A percentile compares a stretch with the other conserved stretches of the same genome.
Evolutionary conservation across 2,797 vertebrate genomes (phyloP).

Genomic region (Chaunax sp.): DNA sequence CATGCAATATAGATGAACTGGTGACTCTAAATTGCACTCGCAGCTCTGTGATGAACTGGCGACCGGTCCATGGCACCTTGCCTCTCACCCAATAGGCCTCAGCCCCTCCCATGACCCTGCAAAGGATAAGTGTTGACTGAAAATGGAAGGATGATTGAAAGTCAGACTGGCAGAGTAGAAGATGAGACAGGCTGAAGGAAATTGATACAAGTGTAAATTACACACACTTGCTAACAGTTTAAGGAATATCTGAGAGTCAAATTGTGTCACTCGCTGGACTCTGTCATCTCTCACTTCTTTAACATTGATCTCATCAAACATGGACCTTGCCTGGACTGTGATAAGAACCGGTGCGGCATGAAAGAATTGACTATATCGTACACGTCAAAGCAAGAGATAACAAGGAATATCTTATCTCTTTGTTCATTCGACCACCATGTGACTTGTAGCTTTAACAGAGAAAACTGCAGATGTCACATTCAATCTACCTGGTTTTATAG

Average conservation of each 20-base stretch:
- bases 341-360: slow-evolving; percentile 45
- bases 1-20: no score
- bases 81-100: no score
- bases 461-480: neutral
- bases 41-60: no score
- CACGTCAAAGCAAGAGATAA: slow-evolving; percentile 54
- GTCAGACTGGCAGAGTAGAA: neutral
- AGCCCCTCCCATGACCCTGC: no score
- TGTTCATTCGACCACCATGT: slow-evolving; percentile 25
- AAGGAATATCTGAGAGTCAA: neutral
- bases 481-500: neutral
- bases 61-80: no score
- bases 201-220: neutral
- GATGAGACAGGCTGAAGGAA: neutral
- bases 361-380: slow-evolving; percentile 32
- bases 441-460: slow-evolving; percentile 16
- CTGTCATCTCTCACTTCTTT: slow-evolving; percentile 18
- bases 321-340: slow-evolving; percentile 53
- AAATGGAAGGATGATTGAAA: neutral
- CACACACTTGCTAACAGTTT: slow-evolving; percentile 2
- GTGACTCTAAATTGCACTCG: no score
- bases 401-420: slow-evolving; percentile 66
- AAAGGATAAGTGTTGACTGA: no score
- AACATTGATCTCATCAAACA: slow-evolving; percentile 60
- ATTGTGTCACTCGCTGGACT: slow-evolving; percentile 14